Evolutionary conservation across 1,140 invertebrate genomes (phyloP), one percentile per base, ranked within the genome.

Genomic region (Lepidurus apus): DNA sequence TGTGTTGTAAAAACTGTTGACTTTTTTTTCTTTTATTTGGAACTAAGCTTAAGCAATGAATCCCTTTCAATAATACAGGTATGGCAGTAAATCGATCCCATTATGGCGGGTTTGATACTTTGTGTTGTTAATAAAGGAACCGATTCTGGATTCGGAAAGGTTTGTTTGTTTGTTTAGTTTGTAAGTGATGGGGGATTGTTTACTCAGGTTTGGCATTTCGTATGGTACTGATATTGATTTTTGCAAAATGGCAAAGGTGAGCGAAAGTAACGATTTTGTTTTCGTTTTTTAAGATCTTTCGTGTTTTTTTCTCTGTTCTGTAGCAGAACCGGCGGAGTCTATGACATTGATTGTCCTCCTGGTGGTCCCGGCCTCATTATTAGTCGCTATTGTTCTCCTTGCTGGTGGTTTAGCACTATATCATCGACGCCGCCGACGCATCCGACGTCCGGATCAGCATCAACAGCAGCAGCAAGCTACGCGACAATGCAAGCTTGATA

Each of bases 281-380:
- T 7, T 21, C 43, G 44, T n/a, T 34, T 6, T n/a, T 75, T 42
- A 17, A 34, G 53, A 42, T 43, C 6, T 42, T 42, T 10, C 24
- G n/a, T 77, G 10, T 44, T 5, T 21, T 75, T 45, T 6, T 45
- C 26, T 47, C 24, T 26, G 34, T 44, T 43, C 73, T 75, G 24
- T 74, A 45, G 75, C 44, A 43, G 78, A 79, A 10, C 78, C 78
- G 26, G 43, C 74, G 45, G 44, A 74, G 73, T 74, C 78, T 21
- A 45, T 79, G 74, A 74, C 78, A 43, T 75, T 74, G 73, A 74
- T 74, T 42, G 73, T 79, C 34, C 65, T 79, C 42, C 74, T 79
- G 42, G 78, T 74, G 43, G 74, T 74, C 44, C 78, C 78, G 24
- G 78, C 73, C 73, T 43, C 74, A 44, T 74, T 79, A 45, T 45